These are phyloP conservation scores for Axis porcinus DNA, from an alignment of 2,113 vertebrate species.

Conservation along the genomic window DNA sequence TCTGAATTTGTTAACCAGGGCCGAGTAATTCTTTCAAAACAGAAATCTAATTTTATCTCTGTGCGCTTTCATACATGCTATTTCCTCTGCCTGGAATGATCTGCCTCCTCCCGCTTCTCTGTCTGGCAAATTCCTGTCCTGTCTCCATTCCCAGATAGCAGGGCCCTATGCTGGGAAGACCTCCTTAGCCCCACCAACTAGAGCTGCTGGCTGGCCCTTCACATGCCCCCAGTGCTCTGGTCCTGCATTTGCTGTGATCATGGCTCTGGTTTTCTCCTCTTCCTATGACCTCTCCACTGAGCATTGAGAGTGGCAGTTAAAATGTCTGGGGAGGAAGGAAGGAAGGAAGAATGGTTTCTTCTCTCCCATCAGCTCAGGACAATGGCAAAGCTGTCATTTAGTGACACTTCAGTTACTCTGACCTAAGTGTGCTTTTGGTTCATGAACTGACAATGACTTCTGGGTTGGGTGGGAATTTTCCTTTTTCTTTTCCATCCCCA, in stretches of 20 bases:
- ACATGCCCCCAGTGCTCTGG: accelerated
- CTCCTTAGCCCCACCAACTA: not conserved
- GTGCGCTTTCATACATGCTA: slow-evolving; percentile 57
- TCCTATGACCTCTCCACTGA: slow-evolving; percentile 14
- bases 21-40: slow-evolving; percentile 67
- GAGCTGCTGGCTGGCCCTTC: not conserved
- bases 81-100: slow-evolving; percentile 57
- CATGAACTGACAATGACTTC: slow-evolving; percentile 29
- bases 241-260: not conserved
- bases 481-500: not conserved
- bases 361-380: slow-evolving; percentile 40
- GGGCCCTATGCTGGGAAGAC: slow-evolving; percentile 3
- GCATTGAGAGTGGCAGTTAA: slow-evolving; percentile 11
- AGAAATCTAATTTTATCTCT: slow-evolving; percentile 69
- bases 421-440: slow-evolving; percentile 49
- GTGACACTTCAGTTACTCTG: slow-evolving; percentile 63
- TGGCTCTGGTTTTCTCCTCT: not conserved
- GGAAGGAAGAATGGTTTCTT: slow-evolving; percentile 51
- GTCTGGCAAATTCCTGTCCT: slow-evolving; percentile 53
- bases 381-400: slow-evolving; percentile 53
- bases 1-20: slow-evolving; percentile 52
- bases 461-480: not conserved
- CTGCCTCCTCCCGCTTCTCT: slow-evolving; percentile 50
- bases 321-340: slow-evolving; percentile 24
- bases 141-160: not conserved